Base-by-base conservation (phyloP, 2,797 vertebrate genomes). In the Acanthurus leucopareius region DNA sequence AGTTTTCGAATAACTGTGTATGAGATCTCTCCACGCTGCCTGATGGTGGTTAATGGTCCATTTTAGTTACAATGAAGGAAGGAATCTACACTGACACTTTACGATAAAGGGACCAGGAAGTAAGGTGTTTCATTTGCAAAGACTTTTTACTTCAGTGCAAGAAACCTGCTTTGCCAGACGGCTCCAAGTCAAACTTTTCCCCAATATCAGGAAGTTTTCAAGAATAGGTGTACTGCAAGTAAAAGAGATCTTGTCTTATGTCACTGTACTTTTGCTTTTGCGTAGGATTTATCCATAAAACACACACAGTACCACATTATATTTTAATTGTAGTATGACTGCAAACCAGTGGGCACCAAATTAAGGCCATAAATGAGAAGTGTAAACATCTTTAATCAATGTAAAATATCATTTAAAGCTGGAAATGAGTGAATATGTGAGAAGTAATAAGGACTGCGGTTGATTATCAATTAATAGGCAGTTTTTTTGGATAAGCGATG, bases 1-100 rank as follows among this genome's bases (percentile, higher is more conserved):
- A 45, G n/a, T 86, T 90, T 80, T 69, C 58, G 44, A 73, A 69
- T 80, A 77, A 73, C 65, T 69, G 54, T 48, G 56, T 48, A 40
- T 40, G 42, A 58, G 58, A 70, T 69, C 45, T 64, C 17, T 60
- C 49, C 48, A 6, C 51, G 56, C 58, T 56, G n/a, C 47, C 47
- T 64, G 7, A 28, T 19, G 54, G 8, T 69, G 40, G 44, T 45
- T 49, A 51, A 77, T 80, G 70, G n/a, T 28, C 40, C 65, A 28
- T 64, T 15, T 70, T 22, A 42, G 22, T 67, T 15, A 64, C 53
- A 62, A 47, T n/a, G 13, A 52, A 53, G n/a, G 69, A 69, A 40
- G 17, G 8, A 47, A 58, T 49, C 16, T 42, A 51, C 3, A 3
- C 56, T 28, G 8, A 48, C 15, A 67, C 69, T 10, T 65, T 1